phyloP scores from a whole-genome alignment of 2,888 invertebrate species.

The Polymixis flavicincta region DNA sequence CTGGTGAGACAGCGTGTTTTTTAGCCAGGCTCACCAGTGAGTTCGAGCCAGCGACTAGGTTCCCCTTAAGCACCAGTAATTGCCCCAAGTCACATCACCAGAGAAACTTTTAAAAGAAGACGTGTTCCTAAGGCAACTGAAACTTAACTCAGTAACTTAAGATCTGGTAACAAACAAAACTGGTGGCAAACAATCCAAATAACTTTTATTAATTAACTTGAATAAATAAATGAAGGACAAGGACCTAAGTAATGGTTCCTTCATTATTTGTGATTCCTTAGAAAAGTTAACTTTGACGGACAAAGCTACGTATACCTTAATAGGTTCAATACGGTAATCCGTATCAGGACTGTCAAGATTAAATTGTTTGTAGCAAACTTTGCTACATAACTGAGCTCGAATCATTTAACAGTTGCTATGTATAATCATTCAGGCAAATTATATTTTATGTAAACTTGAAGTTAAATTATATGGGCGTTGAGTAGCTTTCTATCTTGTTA shows the following conservation, averaged over 20 bases:
- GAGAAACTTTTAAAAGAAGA: not conserved
- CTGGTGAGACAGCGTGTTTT: no score
- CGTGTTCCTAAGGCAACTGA: not conserved
- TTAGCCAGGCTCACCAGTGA: no score
- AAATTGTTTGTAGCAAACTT: not conserved
- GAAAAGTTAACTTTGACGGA: conserved; percentile 14
- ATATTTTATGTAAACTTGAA: no score
- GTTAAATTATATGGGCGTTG: no score
- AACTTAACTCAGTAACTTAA: not conserved
- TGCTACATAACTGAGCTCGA: not conserved
- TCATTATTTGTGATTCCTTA: conserved; percentile 11
- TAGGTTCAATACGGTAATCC: no score
- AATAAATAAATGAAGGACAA: conserved; percentile 21
- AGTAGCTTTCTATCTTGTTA: no score
- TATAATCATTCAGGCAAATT: no score
- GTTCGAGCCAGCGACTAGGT: no score
- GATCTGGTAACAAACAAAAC: no score
- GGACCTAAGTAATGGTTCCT: not conserved
- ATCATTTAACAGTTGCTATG: no score
- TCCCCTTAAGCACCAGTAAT: no score
- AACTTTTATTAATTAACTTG: conserved; percentile 11
- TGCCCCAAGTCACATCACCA: not conserved
- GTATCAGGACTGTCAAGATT: not conserved
- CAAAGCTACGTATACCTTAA: not conserved
- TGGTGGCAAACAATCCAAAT: conserved; percentile 21